These are phyloP conservation scores for Euschistus heros DNA, from an alignment of 1,140 invertebrate genomes.

Conservation along the genomic window DNA sequence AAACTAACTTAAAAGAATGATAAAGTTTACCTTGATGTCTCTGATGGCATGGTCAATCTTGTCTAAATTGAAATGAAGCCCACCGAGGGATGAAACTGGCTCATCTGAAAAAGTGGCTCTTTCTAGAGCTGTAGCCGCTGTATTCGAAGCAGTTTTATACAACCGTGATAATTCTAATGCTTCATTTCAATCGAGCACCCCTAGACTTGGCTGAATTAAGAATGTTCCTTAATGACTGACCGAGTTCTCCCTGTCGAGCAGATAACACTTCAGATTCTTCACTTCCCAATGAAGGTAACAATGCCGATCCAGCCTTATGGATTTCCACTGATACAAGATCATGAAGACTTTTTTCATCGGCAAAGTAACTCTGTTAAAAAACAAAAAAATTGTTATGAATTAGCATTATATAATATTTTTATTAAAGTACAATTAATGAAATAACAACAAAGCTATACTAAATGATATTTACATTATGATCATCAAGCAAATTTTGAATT, in stretches of 20 bases:
- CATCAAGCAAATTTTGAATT: conserved; percentile 66
- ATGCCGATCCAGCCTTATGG: conserved; percentile 71
- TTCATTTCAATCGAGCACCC: conserved; percentile 18
- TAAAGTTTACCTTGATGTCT: conserved; percentile 56
- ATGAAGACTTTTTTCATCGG: conserved; percentile 60
- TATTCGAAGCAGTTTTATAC: conserved; percentile 62
- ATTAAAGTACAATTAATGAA: background rate
- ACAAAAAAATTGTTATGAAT: conserved; percentile 15
- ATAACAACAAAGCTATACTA: background rate
- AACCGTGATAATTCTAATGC: conserved; percentile 57
- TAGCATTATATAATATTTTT: background rate
- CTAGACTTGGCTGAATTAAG: conserved; percentile 52
- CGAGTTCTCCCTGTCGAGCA: conserved; percentile 63
- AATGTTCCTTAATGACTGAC: conserved; percentile 66
- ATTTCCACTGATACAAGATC: conserved; percentile 70
- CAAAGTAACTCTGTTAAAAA: conserved; percentile 53
- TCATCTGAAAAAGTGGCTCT: conserved; percentile 63
- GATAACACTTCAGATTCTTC: conserved; percentile 71
- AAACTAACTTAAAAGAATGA: too few species aligned
- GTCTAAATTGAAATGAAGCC: conserved; percentile 65
- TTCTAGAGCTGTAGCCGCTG: conserved; percentile 58
- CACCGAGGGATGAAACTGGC: conserved; percentile 60
- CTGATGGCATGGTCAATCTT: conserved; percentile 65
- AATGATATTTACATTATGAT: conserved; percentile 55
- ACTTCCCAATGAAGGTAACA: conserved; percentile 68